Percentiles rank a stretch among this genome's conserved stretches.
Conservation (phyloP, 2,113 vertebrate genomes). For the Platysternon megacephalum region DNA sequence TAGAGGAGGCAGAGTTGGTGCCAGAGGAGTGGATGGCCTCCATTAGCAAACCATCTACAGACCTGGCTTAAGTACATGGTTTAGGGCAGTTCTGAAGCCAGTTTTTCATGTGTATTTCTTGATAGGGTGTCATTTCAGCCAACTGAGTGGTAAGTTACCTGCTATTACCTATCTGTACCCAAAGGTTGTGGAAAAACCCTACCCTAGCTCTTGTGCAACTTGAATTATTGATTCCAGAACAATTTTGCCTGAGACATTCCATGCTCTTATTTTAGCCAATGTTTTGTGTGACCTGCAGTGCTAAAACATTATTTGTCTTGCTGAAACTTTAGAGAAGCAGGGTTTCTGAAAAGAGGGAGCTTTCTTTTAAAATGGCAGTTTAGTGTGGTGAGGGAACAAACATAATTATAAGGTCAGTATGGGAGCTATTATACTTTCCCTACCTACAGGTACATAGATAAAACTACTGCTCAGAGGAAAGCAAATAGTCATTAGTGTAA, state of each 20-base stretch:
- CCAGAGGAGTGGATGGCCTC: not conserved
- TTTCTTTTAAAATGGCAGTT: not conserved
- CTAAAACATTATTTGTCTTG: not conserved
- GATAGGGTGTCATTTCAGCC: not conserved
- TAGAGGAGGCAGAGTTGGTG: not conserved
- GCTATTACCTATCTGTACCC: not conserved
- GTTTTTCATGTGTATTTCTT: not conserved
- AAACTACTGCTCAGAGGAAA: not conserved
- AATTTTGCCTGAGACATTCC: not conserved
- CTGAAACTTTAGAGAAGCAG: not conserved
- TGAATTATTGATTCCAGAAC: not conserved
- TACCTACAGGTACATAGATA: not conserved
- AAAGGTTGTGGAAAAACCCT: not conserved
- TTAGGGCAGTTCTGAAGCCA: not conserved
- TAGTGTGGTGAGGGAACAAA: not conserved
- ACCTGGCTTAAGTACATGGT: not conserved
- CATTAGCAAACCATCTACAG: not conserved
- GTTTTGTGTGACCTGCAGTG: not conserved
- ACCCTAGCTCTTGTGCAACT: not conserved
- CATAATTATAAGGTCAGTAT: not conserved
- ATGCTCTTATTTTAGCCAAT: not conserved
- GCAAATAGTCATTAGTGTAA: not conserved
- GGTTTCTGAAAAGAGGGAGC: not conserved
- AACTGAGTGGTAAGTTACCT: not conserved
- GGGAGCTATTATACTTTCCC: not conserved